Conservation (phyloP, 2,797 vertebrate species). For the Novumbra hubbsi region DNA sequence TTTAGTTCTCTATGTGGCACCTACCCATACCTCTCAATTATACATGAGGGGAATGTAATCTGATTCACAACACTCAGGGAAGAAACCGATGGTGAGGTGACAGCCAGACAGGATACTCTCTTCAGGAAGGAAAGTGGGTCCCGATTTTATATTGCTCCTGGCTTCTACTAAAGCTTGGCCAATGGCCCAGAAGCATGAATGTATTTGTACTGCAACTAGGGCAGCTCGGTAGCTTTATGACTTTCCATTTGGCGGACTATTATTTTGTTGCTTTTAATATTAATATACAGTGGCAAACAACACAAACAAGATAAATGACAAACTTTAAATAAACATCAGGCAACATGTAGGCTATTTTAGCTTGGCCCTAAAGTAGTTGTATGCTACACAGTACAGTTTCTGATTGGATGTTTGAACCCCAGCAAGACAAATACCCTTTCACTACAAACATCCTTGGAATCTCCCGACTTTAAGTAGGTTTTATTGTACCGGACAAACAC, state of each 20-base stretch:
- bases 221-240: background rate
- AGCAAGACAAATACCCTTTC: no score
- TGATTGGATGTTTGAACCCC: no score
- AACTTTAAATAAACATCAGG: background rate
- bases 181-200: background rate
- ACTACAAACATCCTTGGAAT: no score
- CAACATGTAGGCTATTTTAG: background rate
- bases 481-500: no score
- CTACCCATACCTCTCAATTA: conserved; percentile 74
- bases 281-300: background rate
- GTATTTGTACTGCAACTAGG: background rate
- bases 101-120: conserved; percentile 45
- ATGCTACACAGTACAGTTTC: background rate
- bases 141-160: background rate
- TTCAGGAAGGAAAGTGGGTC: background rate
- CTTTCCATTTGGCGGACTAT: background rate
- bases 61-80: conserved; percentile 58
- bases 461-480: no score
- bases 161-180: background rate
- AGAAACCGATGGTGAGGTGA: conserved; percentile 55
- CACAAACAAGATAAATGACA: background rate
- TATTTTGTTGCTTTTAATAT: background rate
- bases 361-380: background rate
- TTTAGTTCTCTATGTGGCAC: conserved; percentile 71
- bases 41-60: conserved; percentile 76